Base-by-base conservation (phyloP, 2,797 vertebrate species). In the Echeneis naucrates region DNA sequence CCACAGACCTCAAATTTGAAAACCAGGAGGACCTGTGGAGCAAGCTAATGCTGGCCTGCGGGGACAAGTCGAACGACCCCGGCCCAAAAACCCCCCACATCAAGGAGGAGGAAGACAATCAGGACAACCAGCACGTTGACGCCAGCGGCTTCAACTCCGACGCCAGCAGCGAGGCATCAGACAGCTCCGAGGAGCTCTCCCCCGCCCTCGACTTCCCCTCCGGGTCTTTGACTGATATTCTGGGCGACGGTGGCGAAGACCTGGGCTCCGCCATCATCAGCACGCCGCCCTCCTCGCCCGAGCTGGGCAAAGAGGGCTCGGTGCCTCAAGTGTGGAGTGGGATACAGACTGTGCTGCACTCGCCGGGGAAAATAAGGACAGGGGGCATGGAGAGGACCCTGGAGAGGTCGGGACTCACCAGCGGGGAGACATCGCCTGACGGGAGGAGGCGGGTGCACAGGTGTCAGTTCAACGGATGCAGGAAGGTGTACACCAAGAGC, bases 401-500 rank as follows among this genome's bases (percentile, higher is more conserved):
- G 42, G 97, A 97, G 74, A 97, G 97, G 91, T 94, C 95, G 57
- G 94, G 95, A 89, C 93, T 95, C 44, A 73, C 88, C 24, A 95
- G 89, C 5, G 96, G 96, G 5, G 98, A 99, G 8, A 80, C 94
- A 16, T 99, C 98, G 0, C 97, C 97, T 0, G 98, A 99, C 19
- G 96, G 97, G 85, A 94, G 96, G 92, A 95, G 96, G 87, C 94
- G 98, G 21, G 95, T 99, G 67, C 98, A 99, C 92, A 94, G 97
- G 90, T 99, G 98, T 94, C 95, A 97, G 59, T 99, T 99, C 95
- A 99, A 99, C 8, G 98, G 98, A 32, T 99, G 98, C 92, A 96
- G 97, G 89, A 99, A 99, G 95, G 98, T 99, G 96, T 99, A 99
- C 96, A 99, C 98, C 62, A 99, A 99, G 96, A 99, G 98, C 91